phyloP scores from a whole-genome alignment of 2,113 vertebrate genomes.

The Podarcis cretensis region DNA sequence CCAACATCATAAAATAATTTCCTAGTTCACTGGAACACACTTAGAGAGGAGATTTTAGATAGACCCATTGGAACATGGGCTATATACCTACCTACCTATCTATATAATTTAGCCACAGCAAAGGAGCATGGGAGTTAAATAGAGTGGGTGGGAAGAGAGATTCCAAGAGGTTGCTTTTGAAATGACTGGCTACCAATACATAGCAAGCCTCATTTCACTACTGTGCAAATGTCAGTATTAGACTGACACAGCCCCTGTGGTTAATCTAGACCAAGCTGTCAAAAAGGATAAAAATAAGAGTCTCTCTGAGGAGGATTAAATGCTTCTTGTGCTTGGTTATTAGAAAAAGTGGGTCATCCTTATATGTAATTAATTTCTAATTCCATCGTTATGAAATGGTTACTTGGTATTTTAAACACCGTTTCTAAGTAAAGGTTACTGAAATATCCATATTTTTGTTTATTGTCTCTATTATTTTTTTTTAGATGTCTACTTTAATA shows the following conservation, averaged over 20 bases:
- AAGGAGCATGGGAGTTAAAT: too few species aligned
- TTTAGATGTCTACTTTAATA: background rate
- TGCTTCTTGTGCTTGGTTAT: background rate
- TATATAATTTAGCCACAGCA: too few species aligned
- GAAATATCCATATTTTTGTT: background rate
- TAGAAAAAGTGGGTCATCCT: background rate
- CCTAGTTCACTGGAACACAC: background rate
- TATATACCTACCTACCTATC: background rate
- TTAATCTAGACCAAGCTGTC: background rate
- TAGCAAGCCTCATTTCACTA: background rate
- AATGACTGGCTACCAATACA: background rate
- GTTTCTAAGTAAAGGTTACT: conserved; percentile 13
- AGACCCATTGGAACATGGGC: background rate
- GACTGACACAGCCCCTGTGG: background rate
- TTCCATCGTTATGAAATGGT: background rate
- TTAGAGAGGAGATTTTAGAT: background rate
- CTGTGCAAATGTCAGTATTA: background rate
- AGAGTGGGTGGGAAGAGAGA: background rate
- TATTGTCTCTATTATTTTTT: background rate
- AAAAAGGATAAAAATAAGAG: conserved; percentile 16
- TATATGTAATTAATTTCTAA: conserved; percentile 29
- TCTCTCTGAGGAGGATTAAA: background rate
- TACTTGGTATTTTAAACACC: conserved; percentile 4
- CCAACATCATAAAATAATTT: background rate
- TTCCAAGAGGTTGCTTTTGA: background rate